Base-by-base conservation (phyloP, 2,113 vertebrate genomes). In the Oreocharis arfaki region DNA sequence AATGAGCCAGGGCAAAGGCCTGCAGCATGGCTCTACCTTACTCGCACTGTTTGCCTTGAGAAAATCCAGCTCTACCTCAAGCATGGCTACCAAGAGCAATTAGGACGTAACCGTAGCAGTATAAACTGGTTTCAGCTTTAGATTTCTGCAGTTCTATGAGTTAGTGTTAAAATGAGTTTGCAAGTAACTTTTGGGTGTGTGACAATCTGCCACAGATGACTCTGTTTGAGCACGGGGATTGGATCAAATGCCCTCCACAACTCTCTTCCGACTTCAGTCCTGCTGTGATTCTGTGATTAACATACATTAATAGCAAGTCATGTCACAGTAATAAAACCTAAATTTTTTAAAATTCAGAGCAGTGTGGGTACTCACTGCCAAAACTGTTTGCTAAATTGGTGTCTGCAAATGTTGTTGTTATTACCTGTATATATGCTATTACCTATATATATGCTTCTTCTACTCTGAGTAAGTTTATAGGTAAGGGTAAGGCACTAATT, bases 171-270 rank as follows among this genome's bases (percentile, higher is more conserved):
- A 77, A 84, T 13, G 17, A 14, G 1, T 35, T 77, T 65, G 23
- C 61, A 16, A 1, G 0, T 37, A 11, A 33, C 23, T 84, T 87
- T 44, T 65, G n/a, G 1, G 10, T 18, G 10, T 28, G 35, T 49
- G 11, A 17, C 22, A 37, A 56, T 22, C 2, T 5, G 27, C 33
- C 60, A 8, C 13, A 52, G 35, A 21, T 20, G 2, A 60, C 63
- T 33, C 35, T 50, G 3, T 30, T 16, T 69, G 18, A 21, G 4
- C 3, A 1, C 0, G 0, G 28, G 17, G 3, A 7, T 32, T 76
- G 39, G 8, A 59, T 64, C 26, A 55, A 37, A 49, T 49, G 32
- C 8, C 6, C 13, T 80, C 39, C 33, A 49, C 37, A 59, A 2
- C 4, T 53, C 12, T 47, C 16, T 75, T 67, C 37, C 32, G 61